These are phyloP conservation scores for Vidua macroura DNA, from an alignment of 2,113 vertebrate genomes.

Conservation along the genomic window DNA sequence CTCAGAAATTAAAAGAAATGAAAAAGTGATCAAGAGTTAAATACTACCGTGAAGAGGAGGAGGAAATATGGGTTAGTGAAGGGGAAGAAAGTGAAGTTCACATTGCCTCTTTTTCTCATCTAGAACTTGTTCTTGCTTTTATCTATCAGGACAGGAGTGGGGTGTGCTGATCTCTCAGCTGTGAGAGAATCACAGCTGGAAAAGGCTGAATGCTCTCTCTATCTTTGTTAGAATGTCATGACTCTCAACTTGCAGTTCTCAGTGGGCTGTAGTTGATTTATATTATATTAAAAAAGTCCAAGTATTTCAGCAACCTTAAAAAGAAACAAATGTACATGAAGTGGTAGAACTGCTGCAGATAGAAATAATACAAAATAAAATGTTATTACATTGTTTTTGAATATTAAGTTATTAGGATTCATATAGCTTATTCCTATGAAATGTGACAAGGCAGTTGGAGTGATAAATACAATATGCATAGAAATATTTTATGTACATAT, in stretches of 20 bases:
- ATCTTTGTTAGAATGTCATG: background rate
- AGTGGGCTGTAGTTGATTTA: background rate
- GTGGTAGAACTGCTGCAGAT: background rate
- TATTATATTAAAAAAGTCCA: background rate
- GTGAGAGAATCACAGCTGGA: background rate
- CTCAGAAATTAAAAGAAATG: background rate
- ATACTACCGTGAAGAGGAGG: background rate
- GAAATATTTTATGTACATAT: background rate
- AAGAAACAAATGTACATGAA: background rate
- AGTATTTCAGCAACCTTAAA: background rate
- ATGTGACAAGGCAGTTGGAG: background rate
- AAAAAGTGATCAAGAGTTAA: background rate
- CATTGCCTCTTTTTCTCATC: background rate
- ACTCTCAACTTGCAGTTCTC: background rate
- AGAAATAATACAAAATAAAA: background rate
- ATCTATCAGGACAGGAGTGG: background rate
- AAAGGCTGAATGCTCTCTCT: background rate
- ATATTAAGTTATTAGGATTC: background rate
- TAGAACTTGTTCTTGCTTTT: background rate
- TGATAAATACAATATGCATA: background rate
- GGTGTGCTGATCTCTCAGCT: background rate
- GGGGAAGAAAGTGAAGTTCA: background rate
- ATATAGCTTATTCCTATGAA: background rate
- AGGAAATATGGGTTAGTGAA: background rate
- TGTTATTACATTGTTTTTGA: background rate